Evolutionary conservation across 2,888 invertebrate species (phyloP).

Genomic region (Patella depressa): DNA sequence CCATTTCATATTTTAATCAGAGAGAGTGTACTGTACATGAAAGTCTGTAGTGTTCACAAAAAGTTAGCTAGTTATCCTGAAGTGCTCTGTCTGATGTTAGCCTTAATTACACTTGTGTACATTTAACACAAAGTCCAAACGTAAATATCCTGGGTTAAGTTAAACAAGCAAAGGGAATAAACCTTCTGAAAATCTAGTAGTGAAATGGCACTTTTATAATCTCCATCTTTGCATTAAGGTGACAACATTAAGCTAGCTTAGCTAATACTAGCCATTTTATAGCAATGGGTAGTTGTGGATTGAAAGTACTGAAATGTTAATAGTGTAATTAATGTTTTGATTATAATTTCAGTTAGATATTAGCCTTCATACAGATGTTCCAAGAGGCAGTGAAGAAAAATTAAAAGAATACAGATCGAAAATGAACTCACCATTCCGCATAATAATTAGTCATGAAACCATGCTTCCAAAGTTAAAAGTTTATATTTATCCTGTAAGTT

Average conservation of each 20-base stretch:
- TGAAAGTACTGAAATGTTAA: too few species aligned
- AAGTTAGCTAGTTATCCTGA: too few species aligned
- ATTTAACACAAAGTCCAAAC: not conserved
- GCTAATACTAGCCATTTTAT: too few species aligned
- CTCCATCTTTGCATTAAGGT: too few species aligned
- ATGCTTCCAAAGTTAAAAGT: conserved; percentile 50
- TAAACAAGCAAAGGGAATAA: not conserved
- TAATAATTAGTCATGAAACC: conserved; percentile 64
- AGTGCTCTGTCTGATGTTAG: too few species aligned
- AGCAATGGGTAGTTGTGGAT: too few species aligned
- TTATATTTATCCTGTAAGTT: conserved; percentile 56
- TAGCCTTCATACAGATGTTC: conserved; percentile 32
- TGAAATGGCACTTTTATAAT: too few species aligned
- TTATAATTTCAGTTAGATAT: conserved; percentile 48
- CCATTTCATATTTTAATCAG: too few species aligned
- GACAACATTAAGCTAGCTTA: too few species aligned
- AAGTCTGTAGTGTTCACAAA: too few species aligned
- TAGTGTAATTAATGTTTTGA: not conserved
- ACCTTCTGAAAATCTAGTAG: not conserved
- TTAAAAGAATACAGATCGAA: conserved; percentile 37
- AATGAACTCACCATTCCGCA: conserved; percentile 48
- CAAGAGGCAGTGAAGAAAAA: conserved; percentile 39
- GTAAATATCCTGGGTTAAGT: not conserved
- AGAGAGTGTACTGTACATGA: too few species aligned
- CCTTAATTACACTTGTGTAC: not conserved